Evolutionary conservation across 2,113 vertebrate species (phyloP), one percentile per base, ranked within the genome.

Genomic region (Ptychochromis oligacanthus): DNA sequence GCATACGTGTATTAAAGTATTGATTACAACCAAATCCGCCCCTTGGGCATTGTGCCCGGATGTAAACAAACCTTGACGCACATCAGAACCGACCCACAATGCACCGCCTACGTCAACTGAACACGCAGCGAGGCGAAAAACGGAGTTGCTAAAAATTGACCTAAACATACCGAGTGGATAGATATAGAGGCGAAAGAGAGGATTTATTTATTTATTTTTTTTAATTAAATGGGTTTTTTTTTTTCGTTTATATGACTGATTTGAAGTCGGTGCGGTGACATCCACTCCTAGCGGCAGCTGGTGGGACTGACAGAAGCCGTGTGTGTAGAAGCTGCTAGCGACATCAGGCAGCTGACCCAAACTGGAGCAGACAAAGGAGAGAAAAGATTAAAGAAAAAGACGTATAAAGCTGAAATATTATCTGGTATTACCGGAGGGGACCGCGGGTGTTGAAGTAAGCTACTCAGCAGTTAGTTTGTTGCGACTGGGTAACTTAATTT

Each of bases 61-160:
- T 86, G 86, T 94, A 92, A 94, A 94, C 94, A 94, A 94, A 91
- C 31, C 6, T 4, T 90, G 93, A 93, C 90, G 89, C 79, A 49
- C 2, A 13, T 67, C 40, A 74, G 14, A 26, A 20, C 11, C 67
- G 81, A 77, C 95, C 95, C 92, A 92, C 56, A 82, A 88, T 88
- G 91, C 93, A 80, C 31, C 43, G 82, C 82, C 24, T 6, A 6
- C 14, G 8, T 46, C 38, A 14, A n/a, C 15, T 9, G 54, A 74
- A 31, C 54, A 56, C 26, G 40, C 34, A 2, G 15, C 13, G 43
- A 40, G 18, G 60, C 76, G 85, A 83, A 80, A 78, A 82, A 77
- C 59, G 7, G 31, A 80, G 60, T 28, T 0, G 52, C 57, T 24
- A 2, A 15, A 9, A 31, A 31, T 28, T 14, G 5, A 24, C 12